Conservation (phyloP, 2,888 invertebrate genomes). For the Agonopterix subpropinquella region DNA sequence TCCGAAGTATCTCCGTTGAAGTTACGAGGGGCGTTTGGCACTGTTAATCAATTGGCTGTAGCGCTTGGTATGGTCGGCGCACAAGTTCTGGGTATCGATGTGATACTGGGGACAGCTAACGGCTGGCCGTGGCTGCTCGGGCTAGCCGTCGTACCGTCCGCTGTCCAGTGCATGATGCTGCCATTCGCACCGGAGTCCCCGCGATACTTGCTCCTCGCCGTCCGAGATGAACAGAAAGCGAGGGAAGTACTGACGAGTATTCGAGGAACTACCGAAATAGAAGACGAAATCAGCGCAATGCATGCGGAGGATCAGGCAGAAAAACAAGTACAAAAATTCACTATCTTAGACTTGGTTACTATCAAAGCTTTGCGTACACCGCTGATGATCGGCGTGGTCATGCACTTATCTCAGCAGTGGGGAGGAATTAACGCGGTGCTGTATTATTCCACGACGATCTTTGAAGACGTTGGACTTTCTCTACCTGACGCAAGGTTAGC, state of each 20-base stretch:
- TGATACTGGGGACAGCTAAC: constrained; percentile 56
- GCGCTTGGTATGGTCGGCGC: constrained; percentile 59
- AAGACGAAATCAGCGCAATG: constrained; percentile 68
- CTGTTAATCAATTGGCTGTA: constrained; percentile 68
- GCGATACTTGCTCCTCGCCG: constrained; percentile 54
- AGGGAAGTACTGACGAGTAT: constrained; percentile 47
- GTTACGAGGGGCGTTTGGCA: constrained; percentile 65
- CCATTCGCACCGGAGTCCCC: constrained; percentile 65
- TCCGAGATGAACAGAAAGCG: constrained; percentile 55
- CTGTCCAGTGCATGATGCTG: constrained; percentile 54
- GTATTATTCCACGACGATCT: constrained; percentile 82
- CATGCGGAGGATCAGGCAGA: constrained; percentile 61
- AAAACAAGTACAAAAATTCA: constrained; percentile 56
- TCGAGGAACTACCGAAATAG: constrained; percentile 53
- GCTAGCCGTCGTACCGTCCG: constrained; percentile 55
- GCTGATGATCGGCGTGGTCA: constrained; percentile 63
- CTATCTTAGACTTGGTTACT: constrained; percentile 49
- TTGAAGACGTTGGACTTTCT: constrained; percentile 77
- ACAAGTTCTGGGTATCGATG: constrained; percentile 65
- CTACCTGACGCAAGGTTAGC: constrained; percentile 78
- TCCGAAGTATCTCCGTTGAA: constrained; percentile 64
- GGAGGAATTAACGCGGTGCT: constrained; percentile 77
- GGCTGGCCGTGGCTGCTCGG: constrained; percentile 70
- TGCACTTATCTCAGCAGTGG: constrained; percentile 69
- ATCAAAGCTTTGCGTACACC: constrained; percentile 52